Evolutionary conservation across 2,888 invertebrate genomes (phyloP).

Genomic region (Marronus borbonicus): DNA sequence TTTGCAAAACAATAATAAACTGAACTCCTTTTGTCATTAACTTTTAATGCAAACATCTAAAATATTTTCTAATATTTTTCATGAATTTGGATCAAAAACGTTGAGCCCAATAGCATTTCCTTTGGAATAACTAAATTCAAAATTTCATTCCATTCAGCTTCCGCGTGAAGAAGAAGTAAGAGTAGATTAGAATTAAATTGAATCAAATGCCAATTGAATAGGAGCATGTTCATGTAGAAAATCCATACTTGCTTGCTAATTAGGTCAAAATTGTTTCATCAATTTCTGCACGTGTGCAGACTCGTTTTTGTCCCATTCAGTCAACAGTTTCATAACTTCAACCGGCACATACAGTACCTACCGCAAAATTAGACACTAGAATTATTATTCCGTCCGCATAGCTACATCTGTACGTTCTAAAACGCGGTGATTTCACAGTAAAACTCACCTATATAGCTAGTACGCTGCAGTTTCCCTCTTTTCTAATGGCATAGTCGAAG

Average conservation of each 20-base stretch:
- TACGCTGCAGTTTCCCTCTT: not conserved
- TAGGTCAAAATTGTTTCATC: no score
- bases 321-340: not conserved
- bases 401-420: not conserved
- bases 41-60: no score
- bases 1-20: no score
- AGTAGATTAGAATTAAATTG: no score
- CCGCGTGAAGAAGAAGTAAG: no score
- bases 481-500: not conserved
- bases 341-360: not conserved
- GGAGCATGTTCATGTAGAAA: not conserved
- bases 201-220: not conserved
- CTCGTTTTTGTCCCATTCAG: not conserved
- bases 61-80: no score
- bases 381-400: no score
- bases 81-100: no score
- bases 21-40: no score
- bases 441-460: slow-evolving; percentile 12
- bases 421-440: slow-evolving; percentile 1
- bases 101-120: no score
- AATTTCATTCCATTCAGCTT: no score
- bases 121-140: no score
- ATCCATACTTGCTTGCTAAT: not conserved
- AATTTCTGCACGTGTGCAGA: not conserved
- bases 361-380: not conserved